Percentiles rank a stretch among this genome's conserved stretches.
These are phyloP conservation scores for Odontamblyopus lacepedii DNA, from an alignment of 2,797 vertebrate species.

Conservation along the genomic window DNA sequence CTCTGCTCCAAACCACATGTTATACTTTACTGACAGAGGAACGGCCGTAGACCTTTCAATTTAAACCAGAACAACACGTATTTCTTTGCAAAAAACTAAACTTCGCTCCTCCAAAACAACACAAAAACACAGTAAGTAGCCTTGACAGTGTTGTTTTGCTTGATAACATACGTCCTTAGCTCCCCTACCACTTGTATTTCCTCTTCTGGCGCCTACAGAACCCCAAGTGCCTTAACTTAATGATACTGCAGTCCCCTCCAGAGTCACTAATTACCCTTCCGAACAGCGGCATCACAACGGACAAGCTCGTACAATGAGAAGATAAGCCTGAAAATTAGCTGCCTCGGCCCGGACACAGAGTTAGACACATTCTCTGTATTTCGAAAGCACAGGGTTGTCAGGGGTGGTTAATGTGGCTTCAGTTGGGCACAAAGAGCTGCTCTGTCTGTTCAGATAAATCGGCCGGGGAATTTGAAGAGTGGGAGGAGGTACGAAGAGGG, in stretches of 20 bases:
- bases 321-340: conserved; percentile 50
- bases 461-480: conserved; percentile 62
- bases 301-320: conserved; percentile 53
- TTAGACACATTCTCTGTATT: conserved; percentile 21
- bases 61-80: too few relatives aligned
- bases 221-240: conserved; percentile 52
- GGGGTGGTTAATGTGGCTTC: conserved; percentile 45
- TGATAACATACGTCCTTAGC: conserved; percentile 36
- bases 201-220: conserved; percentile 17
- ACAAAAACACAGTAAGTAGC: conserved; percentile 17
- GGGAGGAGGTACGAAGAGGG: conserved; percentile 11
- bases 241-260: conserved; percentile 40
- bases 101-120: background rate
- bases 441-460: conserved; percentile 69
- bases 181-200: conserved; percentile 17
- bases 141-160: conserved; percentile 33
- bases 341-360: conserved; percentile 49
- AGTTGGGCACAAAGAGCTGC: conserved; percentile 51
- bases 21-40: too few relatives aligned
- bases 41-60: too few relatives aligned
- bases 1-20: too few relatives aligned
- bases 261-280: conserved; percentile 46
- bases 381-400: conserved; percentile 45
- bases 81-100: background rate
- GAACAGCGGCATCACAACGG: conserved; percentile 35